Base-by-base conservation (phyloP, 2,113 vertebrate species). In the Hemiprocne comata region DNA sequence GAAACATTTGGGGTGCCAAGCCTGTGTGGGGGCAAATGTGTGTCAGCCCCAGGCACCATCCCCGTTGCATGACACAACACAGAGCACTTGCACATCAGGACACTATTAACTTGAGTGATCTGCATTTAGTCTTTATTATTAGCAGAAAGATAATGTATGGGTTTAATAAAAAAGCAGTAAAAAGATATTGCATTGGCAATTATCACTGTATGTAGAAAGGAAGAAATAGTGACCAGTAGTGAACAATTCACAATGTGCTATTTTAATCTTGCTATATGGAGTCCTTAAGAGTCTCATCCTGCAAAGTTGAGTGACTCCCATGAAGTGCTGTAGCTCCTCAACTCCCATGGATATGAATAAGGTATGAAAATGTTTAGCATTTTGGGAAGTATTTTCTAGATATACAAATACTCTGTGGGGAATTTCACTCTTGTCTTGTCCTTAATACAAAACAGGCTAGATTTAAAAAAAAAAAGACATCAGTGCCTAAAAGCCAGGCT, bases 161-260 rank as follows among this genome's bases (percentile, higher is more conserved):
- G 48, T 90, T 96, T 96, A 94, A 94, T 85, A 89, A 95, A 91
- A 93, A 84, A 62, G 81, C 77, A 87, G 28, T 95, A 90, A 93
- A 95, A 93, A 60, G 70, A 89, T 62, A 95, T 0, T 89, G 62
- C 17, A 0, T 55, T 62, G 79, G 77, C 76, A 93, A 95, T 93
- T 88, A 89, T 77, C 75, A 2, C 69, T 28, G 50, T 9, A 55
- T 40, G 46, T 33, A 55, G 42, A 82, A 87, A n/a, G 69, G 57
- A 96, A 96, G 76, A 95, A 95, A 95, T 89, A 91, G 62, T 42
- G 90, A 93, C 90, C 48, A 3, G 69, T 17, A 16, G 1, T 2
- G 48, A 90, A 29, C 48, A 85, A 57, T 38, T 60, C 3, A 17
- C 71, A 20, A 38, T 13, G 69, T 0, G 0, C n/a, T 90, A 24